A percentile compares a stretch with the other conserved stretches of the same genome.
These are phyloP conservation scores for Pantherophis guttatus DNA, from an alignment of 2,113 vertebrate genomes.

Conservation along the genomic window DNA sequence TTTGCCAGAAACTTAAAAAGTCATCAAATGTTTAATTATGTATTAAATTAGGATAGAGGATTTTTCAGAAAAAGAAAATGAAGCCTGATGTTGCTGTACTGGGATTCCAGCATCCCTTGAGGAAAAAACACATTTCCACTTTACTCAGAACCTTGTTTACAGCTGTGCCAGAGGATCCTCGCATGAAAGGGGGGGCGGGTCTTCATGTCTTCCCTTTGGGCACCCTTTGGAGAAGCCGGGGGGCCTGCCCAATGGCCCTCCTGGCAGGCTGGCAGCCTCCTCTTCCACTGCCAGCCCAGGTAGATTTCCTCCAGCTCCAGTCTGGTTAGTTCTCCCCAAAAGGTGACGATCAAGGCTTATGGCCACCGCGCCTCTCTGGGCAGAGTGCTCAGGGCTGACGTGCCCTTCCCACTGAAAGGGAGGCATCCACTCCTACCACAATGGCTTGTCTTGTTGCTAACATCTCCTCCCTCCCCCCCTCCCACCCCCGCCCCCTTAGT, in stretches of 20 bases:
- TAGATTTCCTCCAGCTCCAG: not conserved
- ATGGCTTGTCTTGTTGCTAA: not conserved
- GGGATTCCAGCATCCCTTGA: not conserved
- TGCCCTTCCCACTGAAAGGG: not conserved
- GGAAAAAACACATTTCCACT: not conserved
- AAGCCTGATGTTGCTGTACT: not conserved
- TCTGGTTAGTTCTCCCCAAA: not conserved
- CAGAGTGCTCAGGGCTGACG: not conserved
- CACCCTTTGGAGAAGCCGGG: not conserved
- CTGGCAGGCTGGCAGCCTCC: not conserved
- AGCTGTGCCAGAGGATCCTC: too few species aligned
- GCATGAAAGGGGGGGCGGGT: not conserved
- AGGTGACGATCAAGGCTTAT: not conserved
- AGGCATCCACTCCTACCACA: not conserved
- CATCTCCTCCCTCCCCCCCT: not conserved
- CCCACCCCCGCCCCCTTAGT: not conserved
- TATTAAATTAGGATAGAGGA: not conserved
- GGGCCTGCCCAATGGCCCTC: not conserved
- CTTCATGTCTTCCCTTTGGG: not conserved
- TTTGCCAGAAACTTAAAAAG: constrained; percentile 20
- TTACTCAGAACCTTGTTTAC: not conserved
- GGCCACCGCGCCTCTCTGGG: not conserved
- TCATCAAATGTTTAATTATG: constrained; percentile 27
- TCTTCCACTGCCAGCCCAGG: not conserved
- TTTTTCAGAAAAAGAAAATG: not conserved